Evolutionary conservation across 2,888 invertebrate species (phyloP).

Genomic region (Gymnosoma rotundatum): DNA sequence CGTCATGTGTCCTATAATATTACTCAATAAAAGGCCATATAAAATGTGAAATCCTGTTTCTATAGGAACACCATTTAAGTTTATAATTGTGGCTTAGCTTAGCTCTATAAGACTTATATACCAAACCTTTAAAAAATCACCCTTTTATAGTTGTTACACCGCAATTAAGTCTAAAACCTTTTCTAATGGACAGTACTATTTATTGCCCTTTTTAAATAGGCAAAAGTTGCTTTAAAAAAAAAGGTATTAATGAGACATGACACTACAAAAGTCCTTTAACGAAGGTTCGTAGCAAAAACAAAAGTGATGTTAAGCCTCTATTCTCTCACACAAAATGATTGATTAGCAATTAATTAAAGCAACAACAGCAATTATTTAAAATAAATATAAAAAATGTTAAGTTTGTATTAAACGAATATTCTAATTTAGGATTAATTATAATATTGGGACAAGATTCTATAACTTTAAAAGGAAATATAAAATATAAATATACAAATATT

Average conservation of each 20-base stretch:
- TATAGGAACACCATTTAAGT: no score
- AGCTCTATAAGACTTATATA: no score
- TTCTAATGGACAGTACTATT: constrained; percentile 6
- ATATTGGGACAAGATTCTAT: no score
- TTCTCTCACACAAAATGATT: constrained; percentile 74
- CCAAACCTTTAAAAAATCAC: not conserved
- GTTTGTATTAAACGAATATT: no score
- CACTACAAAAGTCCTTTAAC: constrained; percentile 56
- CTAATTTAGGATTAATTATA: no score
- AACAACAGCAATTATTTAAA: constrained; percentile 72
- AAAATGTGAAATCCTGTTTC: no score
- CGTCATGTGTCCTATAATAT: no score
- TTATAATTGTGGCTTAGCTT: no score
- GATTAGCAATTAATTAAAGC: constrained; percentile 82
- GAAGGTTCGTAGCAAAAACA: constrained; percentile 13
- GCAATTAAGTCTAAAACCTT: constrained; percentile 60
- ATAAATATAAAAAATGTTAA: constrained; percentile 12
- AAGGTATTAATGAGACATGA: constrained; percentile 69
- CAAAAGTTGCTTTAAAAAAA: constrained; percentile 52
- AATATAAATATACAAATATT: no score
- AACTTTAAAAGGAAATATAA: no score
- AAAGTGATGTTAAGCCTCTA: constrained; percentile 39
- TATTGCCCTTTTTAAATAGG: constrained; percentile 47
- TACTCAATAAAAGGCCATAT: no score
- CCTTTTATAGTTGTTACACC: constrained; percentile 11